phyloP scores from a whole-genome alignment of 2,797 vertebrate genomes.

The Tangara arthus region DNA sequence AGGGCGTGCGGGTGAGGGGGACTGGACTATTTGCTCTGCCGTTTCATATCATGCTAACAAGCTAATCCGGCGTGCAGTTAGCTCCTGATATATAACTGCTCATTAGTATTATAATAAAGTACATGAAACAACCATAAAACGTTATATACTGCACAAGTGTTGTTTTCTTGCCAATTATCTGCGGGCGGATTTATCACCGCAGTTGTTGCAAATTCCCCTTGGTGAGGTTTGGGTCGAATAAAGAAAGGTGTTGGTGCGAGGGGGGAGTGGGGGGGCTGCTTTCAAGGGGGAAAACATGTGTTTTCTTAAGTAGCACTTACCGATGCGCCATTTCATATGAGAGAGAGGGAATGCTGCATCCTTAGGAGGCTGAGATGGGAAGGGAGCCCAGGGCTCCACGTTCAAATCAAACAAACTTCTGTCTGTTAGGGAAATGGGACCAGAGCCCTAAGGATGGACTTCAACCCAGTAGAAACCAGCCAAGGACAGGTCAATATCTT shows the following conservation, averaged over 20 bases:
- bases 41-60: constrained; percentile 98
- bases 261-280: constrained; percentile 71
- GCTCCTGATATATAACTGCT: constrained; percentile 92
- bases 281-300: constrained; percentile 83
- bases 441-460: not conserved
- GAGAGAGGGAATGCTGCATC: constrained; percentile 64
- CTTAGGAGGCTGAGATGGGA: constrained; percentile 60
- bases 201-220: constrained; percentile 87
- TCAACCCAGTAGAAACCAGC: not conserved
- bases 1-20: constrained; percentile 68
- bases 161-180: constrained; percentile 99
- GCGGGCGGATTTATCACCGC: constrained; percentile 93
- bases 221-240: constrained; percentile 85
- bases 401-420: constrained; percentile 53
- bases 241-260: constrained; percentile 83
- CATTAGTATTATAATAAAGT: constrained; percentile 99
- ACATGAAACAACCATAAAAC: constrained; percentile 99
- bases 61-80: constrained; percentile 91
- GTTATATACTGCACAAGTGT: constrained; percentile 99
- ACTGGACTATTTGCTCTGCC: constrained; percentile 84
- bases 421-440: not conserved
- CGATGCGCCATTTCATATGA: constrained; percentile 77
- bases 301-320: constrained; percentile 84
- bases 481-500: not conserved
- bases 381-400: not conserved